Conservation (phyloP, 2,113 vertebrate genomes). For the Xenotilapia caudafasciata region DNA sequence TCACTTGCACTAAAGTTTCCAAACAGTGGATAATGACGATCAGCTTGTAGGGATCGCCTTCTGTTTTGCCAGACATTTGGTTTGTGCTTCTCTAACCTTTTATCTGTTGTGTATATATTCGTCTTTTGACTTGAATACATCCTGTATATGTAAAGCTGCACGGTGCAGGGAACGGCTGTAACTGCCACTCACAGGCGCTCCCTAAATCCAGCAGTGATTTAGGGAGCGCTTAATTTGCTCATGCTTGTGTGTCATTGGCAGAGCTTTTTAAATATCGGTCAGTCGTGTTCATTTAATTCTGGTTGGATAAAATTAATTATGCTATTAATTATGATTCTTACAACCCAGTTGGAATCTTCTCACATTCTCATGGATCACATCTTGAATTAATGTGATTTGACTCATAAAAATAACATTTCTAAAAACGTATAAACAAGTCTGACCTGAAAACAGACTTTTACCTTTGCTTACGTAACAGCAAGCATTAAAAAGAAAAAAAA, state of each 20-base stretch:
- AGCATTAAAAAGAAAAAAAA: neutral
- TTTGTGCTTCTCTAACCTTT: neutral
- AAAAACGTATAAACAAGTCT: neutral
- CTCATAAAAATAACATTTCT: neutral
- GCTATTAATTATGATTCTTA: neutral
- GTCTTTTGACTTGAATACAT: neutral
- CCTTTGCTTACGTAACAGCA: accelerated
- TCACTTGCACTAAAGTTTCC: neutral
- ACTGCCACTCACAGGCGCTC: neutral
- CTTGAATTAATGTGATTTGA: neutral
- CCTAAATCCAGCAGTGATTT: neutral
- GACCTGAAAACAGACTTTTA: neutral
- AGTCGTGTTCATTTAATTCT: neutral
- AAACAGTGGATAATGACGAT: neutral
- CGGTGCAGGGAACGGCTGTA: neutral
- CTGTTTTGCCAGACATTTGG: neutral
- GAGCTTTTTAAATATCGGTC: neutral
- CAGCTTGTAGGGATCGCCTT: neutral
- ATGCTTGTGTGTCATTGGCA: neutral
- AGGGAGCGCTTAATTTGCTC: neutral
- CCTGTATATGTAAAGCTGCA: neutral
- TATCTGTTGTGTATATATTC: neutral
- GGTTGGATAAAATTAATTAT: neutral
- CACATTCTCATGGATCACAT: neutral
- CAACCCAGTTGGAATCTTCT: neutral